A percentile compares a stretch with the other conserved stretches of the same genome.
Evolutionary conservation across 2,797 vertebrate genomes (phyloP).

Genomic region (Diceros bicornis): DNA sequence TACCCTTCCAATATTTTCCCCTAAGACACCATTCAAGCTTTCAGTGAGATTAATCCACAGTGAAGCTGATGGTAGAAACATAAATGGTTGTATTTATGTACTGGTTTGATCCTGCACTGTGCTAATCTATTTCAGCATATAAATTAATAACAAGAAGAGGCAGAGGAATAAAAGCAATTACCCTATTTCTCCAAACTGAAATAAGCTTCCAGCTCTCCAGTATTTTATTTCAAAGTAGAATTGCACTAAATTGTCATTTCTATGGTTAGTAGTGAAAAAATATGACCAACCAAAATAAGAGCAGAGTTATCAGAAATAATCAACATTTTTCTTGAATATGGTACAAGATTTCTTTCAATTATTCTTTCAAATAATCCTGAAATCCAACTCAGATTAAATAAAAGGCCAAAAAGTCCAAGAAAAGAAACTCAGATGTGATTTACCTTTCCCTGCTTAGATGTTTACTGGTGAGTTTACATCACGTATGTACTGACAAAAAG

Average conservation of each 20-base stretch:
- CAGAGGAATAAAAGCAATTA: constrained; percentile 66
- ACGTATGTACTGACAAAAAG: background rate
- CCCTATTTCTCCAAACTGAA: constrained; percentile 75
- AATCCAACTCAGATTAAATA: background rate
- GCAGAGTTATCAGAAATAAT: constrained; percentile 20
- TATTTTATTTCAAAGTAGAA: constrained; percentile 67
- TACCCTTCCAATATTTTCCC: constrained; percentile 17
- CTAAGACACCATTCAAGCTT: constrained; percentile 55
- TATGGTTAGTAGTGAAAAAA: background rate
- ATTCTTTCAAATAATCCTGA: constrained; percentile 44
- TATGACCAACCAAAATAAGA: background rate
- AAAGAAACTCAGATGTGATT: background rate
- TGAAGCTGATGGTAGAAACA: constrained; percentile 49
- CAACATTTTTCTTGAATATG: background rate
- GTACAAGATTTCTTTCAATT: constrained; percentile 50
- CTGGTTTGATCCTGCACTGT: constrained; percentile 70
- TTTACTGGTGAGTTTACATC: background rate
- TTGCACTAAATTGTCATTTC: background rate
- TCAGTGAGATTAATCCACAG: constrained; percentile 54
- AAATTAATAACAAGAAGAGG: constrained; percentile 73
- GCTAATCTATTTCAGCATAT: constrained; percentile 78
- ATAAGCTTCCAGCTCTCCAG: constrained; percentile 63
- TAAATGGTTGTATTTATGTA: background rate
- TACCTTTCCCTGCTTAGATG: background rate
- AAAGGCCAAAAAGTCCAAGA: background rate